Percentiles rank a stretch among this genome's conserved stretches.
phyloP scores from a whole-genome alignment of 2,797 vertebrate species.

The Sebastes goodei region DNA sequence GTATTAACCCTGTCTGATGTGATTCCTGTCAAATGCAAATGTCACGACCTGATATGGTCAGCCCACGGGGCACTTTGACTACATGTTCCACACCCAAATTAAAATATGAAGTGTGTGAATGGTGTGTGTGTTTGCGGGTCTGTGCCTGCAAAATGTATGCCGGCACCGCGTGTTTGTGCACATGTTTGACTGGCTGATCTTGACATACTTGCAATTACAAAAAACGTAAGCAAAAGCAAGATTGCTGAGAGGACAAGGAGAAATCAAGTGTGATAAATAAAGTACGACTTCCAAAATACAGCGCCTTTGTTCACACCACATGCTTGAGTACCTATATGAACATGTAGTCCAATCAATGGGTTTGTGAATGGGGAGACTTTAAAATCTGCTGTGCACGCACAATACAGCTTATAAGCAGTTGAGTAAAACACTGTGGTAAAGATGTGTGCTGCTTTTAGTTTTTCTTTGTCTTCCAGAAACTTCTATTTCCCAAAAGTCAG shows the following conservation, averaged over 20 bases:
- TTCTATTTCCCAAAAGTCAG: not conserved
- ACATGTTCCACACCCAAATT: slow-evolving; percentile 88
- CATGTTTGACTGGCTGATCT: slow-evolving; percentile 69
- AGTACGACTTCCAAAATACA: slow-evolving; percentile 53
- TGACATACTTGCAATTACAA: slow-evolving; percentile 91
- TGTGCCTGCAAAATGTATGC: not conserved
- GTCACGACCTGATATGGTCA: slow-evolving; percentile 86
- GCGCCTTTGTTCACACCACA: slow-evolving; percentile 21
- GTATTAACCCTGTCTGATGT: slow-evolving; percentile 86
- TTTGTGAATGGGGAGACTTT: slow-evolving; percentile 16
- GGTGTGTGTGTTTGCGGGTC: slow-evolving; percentile 57
- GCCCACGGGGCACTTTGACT: slow-evolving; percentile 81
- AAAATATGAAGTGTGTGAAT: slow-evolving; percentile 82
- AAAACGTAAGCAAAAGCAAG: slow-evolving; percentile 79
- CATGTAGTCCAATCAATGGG: slow-evolving; percentile 69
- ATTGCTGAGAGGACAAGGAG: slow-evolving; percentile 82
- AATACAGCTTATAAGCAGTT: not conserved
- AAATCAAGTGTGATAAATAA: slow-evolving; percentile 86
- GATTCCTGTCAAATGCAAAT: slow-evolving; percentile 85
- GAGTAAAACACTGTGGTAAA: not conserved
- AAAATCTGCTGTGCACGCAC: slow-evolving; percentile 36
- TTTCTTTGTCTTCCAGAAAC: not conserved
- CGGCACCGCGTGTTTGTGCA: not conserved
- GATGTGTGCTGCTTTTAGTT: not conserved
- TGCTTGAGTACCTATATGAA: slow-evolving; percentile 49